phyloP scores from a whole-genome alignment of 1,140 invertebrate species.

The Zaprionus nigranus region DNA sequence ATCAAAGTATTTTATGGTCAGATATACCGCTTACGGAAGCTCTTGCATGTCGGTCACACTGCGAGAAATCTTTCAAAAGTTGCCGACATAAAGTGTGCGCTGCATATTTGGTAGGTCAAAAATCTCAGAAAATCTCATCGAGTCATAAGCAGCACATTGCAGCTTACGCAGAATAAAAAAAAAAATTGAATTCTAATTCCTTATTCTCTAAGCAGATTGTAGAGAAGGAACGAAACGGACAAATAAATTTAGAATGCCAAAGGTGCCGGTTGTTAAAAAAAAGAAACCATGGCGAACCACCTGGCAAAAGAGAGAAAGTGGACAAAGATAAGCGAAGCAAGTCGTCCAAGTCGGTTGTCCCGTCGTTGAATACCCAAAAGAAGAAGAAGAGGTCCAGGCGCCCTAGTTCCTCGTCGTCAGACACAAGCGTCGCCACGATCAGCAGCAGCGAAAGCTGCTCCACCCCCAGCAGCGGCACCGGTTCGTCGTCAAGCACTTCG shows the following conservation, averaged over 20 bases:
- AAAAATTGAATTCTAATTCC: neutral
- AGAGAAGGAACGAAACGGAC: neutral
- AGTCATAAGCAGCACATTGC: neutral
- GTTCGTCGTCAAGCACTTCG: slow-evolving; percentile 17
- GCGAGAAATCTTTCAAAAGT: neutral
- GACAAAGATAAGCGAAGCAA: slow-evolving; percentile 10
- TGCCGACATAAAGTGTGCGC: neutral
- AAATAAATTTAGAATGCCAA: slow-evolving; percentile 8
- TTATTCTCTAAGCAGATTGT: neutral
- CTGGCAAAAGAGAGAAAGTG: neutral
- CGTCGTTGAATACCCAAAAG: slow-evolving; percentile 1
- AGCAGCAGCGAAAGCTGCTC: slow-evolving; percentile 16
- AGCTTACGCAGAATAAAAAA: neutral
- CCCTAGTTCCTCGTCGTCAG: neutral
- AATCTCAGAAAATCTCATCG: neutral
- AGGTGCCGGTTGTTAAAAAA: neutral
- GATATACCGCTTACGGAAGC: neutral
- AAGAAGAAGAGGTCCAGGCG: neutral
- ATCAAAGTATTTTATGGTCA: neutral
- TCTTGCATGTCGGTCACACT: neutral
- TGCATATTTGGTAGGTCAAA: neutral
- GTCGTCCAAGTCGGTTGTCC: neutral
- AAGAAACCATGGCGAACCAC: neutral
- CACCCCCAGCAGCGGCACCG: slow-evolving; percentile 4
- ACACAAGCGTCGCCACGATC: slow-evolving; percentile 1